Percentiles rank a stretch among this genome's conserved stretches.
Conservation (phyloP, 2,797 vertebrate genomes). For the Gorsachius magnificus region DNA sequence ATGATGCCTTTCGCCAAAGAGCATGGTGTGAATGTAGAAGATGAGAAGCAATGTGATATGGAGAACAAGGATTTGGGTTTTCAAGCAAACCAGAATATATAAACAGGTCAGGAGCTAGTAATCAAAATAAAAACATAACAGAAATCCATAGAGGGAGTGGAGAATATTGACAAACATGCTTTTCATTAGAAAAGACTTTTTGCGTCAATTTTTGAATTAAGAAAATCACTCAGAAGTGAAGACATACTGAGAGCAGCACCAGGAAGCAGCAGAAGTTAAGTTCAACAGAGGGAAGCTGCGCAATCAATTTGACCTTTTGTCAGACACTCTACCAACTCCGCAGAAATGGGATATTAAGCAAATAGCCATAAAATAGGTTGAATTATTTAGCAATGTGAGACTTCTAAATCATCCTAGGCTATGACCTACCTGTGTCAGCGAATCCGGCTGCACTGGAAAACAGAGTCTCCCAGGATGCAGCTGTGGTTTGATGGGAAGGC, state of each 20-base stretch:
- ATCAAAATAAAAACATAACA: not conserved
- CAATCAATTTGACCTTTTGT: constrained; percentile 3
- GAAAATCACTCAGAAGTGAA: constrained; percentile 21
- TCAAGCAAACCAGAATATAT: not conserved
- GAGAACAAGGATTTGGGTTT: not conserved
- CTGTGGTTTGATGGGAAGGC: not conserved
- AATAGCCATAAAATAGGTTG: constrained; percentile 15
- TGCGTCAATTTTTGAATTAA: constrained; percentile 29
- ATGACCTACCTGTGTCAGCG: not conserved
- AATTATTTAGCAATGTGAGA: constrained; percentile 25
- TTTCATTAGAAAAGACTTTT: constrained; percentile 39
- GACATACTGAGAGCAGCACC: not conserved
- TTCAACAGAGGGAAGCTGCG: not conserved
- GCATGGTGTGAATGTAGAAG: not conserved
- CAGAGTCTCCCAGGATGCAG: not conserved
- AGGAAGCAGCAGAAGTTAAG: not conserved
- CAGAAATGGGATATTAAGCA: constrained; percentile 30
- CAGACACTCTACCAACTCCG: not conserved
- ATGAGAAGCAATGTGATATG: not conserved
- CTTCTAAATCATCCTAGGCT: not conserved
- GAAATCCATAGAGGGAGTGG: not conserved
- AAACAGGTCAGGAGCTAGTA: not conserved
- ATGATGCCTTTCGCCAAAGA: not conserved
- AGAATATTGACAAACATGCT: not conserved
- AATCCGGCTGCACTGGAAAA: not conserved